Conservation (phyloP, 2,797 vertebrate genomes). For the Garrulus glandarius region DNA sequence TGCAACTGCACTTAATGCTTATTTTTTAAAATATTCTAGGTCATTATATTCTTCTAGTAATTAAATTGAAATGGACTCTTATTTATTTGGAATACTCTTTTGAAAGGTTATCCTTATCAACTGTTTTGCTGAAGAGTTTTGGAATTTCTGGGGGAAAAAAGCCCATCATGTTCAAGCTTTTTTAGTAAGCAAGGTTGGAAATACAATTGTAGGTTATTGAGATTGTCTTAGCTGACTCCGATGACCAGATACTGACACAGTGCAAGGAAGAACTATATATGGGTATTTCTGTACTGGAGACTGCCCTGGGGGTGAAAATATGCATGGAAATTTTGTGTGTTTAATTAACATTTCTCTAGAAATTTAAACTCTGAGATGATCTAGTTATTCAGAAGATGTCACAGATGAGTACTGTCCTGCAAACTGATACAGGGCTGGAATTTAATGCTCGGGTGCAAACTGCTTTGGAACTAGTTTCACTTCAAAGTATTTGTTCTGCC, state of each 20-base stretch:
- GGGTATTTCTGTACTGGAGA: background rate
- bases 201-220: background rate
- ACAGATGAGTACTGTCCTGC: background rate
- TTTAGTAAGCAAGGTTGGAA: background rate
- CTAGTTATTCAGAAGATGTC: background rate
- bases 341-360: background rate
- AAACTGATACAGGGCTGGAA: background rate
- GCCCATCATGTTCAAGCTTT: background rate
- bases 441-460: background rate
- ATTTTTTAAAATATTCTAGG: background rate
- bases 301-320: background rate
- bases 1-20: background rate
- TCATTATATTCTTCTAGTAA: background rate
- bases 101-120: background rate
- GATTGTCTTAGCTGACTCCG: background rate
- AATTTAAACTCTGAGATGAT: background rate
- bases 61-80: background rate
- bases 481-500: background rate
- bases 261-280: background rate
- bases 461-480: background rate
- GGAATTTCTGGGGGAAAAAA: rapidly evolving
- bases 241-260: background rate
- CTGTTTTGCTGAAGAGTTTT: background rate
- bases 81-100: background rate
- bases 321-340: background rate